Base-by-base conservation (phyloP, 2,113 vertebrate species). In the Colaptes auratus region DNA sequence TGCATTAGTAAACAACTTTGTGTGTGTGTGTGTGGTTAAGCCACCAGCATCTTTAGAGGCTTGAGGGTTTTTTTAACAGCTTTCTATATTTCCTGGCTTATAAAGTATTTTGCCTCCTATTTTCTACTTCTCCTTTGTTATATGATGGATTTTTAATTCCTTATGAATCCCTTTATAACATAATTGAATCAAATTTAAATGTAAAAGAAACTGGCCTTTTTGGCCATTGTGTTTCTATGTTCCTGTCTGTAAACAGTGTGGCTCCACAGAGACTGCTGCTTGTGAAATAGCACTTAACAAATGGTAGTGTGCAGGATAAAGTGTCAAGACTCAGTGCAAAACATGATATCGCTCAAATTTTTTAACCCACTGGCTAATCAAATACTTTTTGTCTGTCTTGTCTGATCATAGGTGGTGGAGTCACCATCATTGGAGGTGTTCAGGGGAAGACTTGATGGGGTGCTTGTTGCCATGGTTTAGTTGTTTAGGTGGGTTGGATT, bases 261-360 rank as follows among this genome's bases (percentile, higher is more conserved):
- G 58, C 30, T 92, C 50, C 6, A 0, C 74, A 91, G 79, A 60
- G 81, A 58, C 75, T 85, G 30, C 31, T 65, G 12, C 35, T 85
- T 58, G 21, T 66, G 64, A 94, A 89, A 71, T 72, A 76, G 72
- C 74, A 28, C 76, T 95, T 91, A 89, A 60, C 64, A 85, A 87
- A 69, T 15, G 5, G 52, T 36, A 89, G 39, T 60, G 24, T 6
- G 5, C 36, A 79, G 53, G 67, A 73, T 3, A 2, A 89, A 73
- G 30, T 88, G 72, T 88, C 88, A 82, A 70, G 72, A 73, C 19
- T 67, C 50, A n/a, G 59, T 58, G 39, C 35, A 94, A 92, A 94
- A 83, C 15, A 39, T 24, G 23, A 76, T 88, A 39, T n/a, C 44
- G 44, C 15, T 82, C 55, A 69, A 48, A 27, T 44, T 63, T 88